Percentiles rank a stretch among this genome's conserved stretches.
phyloP scores from a whole-genome alignment of 1,140 invertebrate species.

The Pemphigus obesinymphae region DNA sequence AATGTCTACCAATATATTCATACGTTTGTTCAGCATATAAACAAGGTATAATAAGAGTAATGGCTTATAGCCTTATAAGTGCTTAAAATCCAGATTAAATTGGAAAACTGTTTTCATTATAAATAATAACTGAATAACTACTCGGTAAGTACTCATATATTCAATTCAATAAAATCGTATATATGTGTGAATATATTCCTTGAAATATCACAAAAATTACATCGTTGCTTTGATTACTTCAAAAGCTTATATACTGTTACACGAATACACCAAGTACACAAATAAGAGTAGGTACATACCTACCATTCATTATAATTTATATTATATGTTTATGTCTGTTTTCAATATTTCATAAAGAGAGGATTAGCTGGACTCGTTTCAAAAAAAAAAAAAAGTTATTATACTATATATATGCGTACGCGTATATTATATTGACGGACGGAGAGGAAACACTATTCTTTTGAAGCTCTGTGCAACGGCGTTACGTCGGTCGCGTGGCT shows the following conservation, averaged over 20 bases:
- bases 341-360: slow-evolving; percentile 28
- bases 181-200: too few species aligned
- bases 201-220: not conserved
- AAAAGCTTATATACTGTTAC: too few species aligned
- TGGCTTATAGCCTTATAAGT: too few species aligned
- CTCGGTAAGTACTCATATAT: too few species aligned
- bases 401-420: not conserved
- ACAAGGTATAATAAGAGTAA: too few species aligned
- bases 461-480: slow-evolving; percentile 12
- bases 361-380: slow-evolving; percentile 13
- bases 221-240: not conserved
- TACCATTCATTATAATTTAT: not conserved
- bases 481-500: slow-evolving; percentile 36
- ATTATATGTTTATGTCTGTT: not conserved
- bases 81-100: too few species aligned
- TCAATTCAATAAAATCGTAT: too few species aligned
- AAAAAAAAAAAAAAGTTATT: not conserved
- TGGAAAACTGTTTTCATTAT: too few species aligned
- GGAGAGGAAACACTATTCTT: slow-evolving; percentile 1
- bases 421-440: not conserved
- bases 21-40: too few species aligned
- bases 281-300: not conserved
- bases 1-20: too few species aligned
- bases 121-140: too few species aligned
- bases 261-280: too few species aligned